phyloP scores from a whole-genome alignment of 2,797 vertebrate genomes.

The Sphaeramia orbicularis region DNA sequence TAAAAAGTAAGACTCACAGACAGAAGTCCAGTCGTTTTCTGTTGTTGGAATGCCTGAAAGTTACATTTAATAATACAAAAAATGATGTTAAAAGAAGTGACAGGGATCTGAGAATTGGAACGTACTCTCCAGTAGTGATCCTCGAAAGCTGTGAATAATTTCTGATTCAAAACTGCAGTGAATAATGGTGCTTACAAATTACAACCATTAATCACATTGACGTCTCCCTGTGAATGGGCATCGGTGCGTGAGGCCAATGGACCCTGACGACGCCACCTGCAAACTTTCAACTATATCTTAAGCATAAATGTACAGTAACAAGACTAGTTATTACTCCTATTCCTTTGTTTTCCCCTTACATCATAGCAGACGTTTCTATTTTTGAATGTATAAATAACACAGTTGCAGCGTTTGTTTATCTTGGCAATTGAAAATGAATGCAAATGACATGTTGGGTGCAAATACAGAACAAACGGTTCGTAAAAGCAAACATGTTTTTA shows the following conservation, averaged over 20 bases:
- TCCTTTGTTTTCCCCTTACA: background rate
- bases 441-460: background rate
- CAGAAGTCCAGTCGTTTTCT: background rate
- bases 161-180: slow-evolving; percentile 26
- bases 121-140: slow-evolving; percentile 4
- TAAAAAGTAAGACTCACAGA: slow-evolving; percentile 1
- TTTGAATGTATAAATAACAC: too few species aligned
- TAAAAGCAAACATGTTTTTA: background rate
- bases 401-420: too few species aligned
- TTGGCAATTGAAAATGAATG: too few species aligned
- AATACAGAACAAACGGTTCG: background rate
- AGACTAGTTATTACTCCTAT: background rate
- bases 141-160: slow-evolving; percentile 36
- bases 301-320: background rate
- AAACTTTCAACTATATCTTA: slow-evolving; percentile 5
- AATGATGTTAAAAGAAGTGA: background rate
- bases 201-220: slow-evolving; percentile 41
- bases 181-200: slow-evolving; percentile 45
- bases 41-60: background rate
- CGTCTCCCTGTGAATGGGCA: slow-evolving; percentile 13
- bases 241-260: background rate
- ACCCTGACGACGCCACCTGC: background rate
- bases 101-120: accelerated
- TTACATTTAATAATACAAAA: background rate
- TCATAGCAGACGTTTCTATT: background rate